A percentile compares a stretch with the other conserved stretches of the same genome.
These are phyloP conservation scores for Gonocerus acuteangulatus DNA, from an alignment of 2,888 invertebrate species.

Conservation along the genomic window DNA sequence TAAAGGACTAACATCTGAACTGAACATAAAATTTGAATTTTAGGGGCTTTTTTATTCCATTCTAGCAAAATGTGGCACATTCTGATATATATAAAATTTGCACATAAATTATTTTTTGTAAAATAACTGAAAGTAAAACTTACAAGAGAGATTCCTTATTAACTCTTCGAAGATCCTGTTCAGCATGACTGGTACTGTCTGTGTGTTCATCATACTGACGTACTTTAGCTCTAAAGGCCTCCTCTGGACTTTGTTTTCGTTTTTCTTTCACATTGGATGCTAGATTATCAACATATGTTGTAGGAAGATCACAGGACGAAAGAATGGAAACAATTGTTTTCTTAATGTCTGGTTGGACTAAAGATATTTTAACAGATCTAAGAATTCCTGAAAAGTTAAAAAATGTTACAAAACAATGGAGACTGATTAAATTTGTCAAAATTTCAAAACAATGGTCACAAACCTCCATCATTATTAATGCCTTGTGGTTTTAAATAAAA, in stretches of 20 bases:
- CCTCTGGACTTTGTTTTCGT: background rate
- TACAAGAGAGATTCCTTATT: slow-evolving; percentile 5
- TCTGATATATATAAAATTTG: too few species aligned
- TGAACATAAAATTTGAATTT: too few species aligned
- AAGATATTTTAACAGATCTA: slow-evolving; percentile 63
- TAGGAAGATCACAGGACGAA: slow-evolving; percentile 72
- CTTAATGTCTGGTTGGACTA: slow-evolving; percentile 61
- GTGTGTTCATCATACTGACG: slow-evolving; percentile 2
- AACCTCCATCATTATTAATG: slow-evolving; percentile 41
- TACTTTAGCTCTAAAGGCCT: background rate
- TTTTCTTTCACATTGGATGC: background rate
- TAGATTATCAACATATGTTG: slow-evolving; percentile 76
- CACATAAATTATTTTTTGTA: too few species aligned
- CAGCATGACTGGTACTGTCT: background rate
- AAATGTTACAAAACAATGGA: too few species aligned
- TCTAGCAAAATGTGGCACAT: too few species aligned
- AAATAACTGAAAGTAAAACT: background rate
- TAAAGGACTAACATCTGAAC: too few species aligned
- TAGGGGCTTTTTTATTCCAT: too few species aligned
- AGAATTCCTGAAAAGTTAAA: slow-evolving; percentile 52
- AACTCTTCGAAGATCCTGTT: background rate
- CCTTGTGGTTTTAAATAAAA: slow-evolving; percentile 68
- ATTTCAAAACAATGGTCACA: background rate
- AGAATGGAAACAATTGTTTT: slow-evolving; percentile 68
- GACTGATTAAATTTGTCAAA: too few species aligned